These are phyloP conservation scores for Colaptes auratus DNA, from an alignment of 2,113 vertebrate genomes.

Conservation along the genomic window DNA sequence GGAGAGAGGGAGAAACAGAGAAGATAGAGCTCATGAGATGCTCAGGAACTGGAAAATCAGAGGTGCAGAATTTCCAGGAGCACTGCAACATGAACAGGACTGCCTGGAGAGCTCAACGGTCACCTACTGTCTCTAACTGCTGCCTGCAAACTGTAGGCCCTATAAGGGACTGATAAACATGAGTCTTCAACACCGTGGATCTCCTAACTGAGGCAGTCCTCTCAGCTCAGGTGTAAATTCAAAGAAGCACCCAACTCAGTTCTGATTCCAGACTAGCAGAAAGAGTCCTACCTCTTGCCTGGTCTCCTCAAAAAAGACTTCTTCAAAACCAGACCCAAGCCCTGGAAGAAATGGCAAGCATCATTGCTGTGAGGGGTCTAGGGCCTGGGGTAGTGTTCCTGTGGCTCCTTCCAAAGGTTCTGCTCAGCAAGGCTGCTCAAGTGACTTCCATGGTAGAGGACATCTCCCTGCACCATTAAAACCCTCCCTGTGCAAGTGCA, in stretches of 20 bases:
- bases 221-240: neutral
- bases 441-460: neutral
- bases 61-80: neutral
- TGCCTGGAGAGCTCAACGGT: neutral
- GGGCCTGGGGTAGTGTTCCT: neutral
- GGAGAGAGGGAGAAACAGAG: neutral
- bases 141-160: neutral
- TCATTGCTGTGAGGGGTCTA: neutral
- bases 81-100: rapidly evolving
- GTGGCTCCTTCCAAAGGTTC: neutral
- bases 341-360: neutral
- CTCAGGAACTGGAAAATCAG: neutral
- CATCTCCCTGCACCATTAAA: neutral
- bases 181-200: neutral
- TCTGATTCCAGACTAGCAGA: neutral
- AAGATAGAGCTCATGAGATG: neutral
- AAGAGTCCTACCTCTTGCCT: neutral
- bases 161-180: neutral
- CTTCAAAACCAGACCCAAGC: neutral
- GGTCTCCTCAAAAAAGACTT: neutral
- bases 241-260: neutral
- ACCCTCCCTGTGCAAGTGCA: neutral
- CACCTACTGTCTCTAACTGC: neutral
- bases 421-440: neutral
- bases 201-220: neutral